Evolutionary conservation across 2,797 vertebrate species (phyloP), one percentile per base, ranked within the genome.

Genomic region (Xiphorhynchus erythropygius): DNA sequence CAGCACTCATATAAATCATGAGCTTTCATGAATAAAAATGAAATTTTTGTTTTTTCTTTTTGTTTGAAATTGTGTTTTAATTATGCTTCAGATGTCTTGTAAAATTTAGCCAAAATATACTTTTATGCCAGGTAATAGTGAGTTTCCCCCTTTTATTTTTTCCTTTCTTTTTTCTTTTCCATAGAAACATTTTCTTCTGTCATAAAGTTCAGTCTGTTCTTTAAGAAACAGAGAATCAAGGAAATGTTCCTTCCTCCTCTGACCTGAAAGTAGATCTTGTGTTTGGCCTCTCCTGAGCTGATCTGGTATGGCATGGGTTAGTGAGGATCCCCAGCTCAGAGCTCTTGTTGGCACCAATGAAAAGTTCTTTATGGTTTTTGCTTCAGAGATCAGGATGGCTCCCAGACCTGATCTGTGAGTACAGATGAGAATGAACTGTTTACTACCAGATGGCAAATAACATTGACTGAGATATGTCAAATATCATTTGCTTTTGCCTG

Each of bases 101-200:
- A 78, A 92, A 75, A 67, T 49, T 74, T 86, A 77, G 10, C 7
- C 2, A 27, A 89, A 84, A 60, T 80, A 5, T 15, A 55, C 28
- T 3, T 14, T 4, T 75, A 70, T 50, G 9, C 3, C 23, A 39
- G 21, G 5, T 19, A 39, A 44, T 21, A 79, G 7, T 25, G 15
- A 74, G 16, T 12, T 35, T 0, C 35, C 28, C 32, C 5, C 0
- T 50, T 41, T 7, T 39, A 19, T 5, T 56, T 15, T 28, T 17
- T 11, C 12, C 8, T 13, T 23, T 19, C 13, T 27, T 37, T 59
- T 53, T 33, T 33, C 14, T 56, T 57, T 35, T 33, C 2, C 4
- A 65, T 33, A 55, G 35, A 35, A 86, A 33, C 7, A 42, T 57
- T 47, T 76, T 41, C 13, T 63, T 79, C 13, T 67, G 7, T 24